A percentile compares a stretch with the other conserved stretches of the same genome.
phyloP scores from a whole-genome alignment of 2,797 vertebrate species.

The Thaleichthys pacificus region DNA sequence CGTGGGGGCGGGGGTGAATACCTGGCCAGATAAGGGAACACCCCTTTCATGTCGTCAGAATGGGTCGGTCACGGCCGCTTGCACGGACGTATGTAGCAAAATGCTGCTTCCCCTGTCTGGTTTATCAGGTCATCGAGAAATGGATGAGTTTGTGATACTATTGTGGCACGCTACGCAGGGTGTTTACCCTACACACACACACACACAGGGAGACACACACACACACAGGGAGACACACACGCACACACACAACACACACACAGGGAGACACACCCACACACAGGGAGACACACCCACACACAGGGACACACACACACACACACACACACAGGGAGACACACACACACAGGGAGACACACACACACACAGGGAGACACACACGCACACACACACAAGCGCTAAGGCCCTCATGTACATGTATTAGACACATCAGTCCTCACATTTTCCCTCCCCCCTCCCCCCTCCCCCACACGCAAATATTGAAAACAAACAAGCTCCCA shows the following conservation, averaged over 20 bases:
- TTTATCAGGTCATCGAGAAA: not conserved
- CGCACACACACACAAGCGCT: too few relatives aligned
- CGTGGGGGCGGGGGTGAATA: constrained; percentile 29
- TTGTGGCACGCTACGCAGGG: not conserved
- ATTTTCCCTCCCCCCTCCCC: not conserved
- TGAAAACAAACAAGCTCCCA: not conserved
- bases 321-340: constrained; percentile 2
- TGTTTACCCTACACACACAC: constrained; percentile 1
- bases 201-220: not conserved
- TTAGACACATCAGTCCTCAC: too few relatives aligned
- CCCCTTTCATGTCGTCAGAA: constrained; percentile 27
- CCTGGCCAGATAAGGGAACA: constrained; percentile 28
- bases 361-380: too few relatives aligned
- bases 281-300: not conserved
- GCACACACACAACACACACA: too few relatives aligned
- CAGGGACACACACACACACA: not conserved
- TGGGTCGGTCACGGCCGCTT: not conserved
- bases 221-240: not conserved
- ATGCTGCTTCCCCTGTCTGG: not conserved
- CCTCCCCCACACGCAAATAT: not conserved
- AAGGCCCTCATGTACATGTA: too few relatives aligned
- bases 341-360: constrained; percentile 1
- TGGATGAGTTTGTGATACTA: not conserved
- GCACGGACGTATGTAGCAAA: not conserved
- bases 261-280: too few relatives aligned